Evolutionary conservation across 2,797 vertebrate species (phyloP).

Genomic region (Phoebastria nigripes): DNA sequence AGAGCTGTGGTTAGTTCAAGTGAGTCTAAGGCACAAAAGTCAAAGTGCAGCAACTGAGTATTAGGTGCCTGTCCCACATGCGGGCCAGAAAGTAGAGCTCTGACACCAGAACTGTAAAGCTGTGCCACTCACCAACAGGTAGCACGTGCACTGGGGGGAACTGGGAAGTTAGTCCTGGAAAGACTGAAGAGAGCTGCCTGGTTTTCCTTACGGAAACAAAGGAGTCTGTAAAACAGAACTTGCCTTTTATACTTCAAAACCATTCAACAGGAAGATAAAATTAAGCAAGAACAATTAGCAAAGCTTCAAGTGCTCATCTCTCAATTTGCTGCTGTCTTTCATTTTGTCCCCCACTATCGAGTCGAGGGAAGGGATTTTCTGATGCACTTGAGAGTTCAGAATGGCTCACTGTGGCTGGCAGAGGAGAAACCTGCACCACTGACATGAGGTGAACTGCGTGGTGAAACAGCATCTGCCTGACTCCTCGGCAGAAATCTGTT

Average conservation of each 20-base stretch:
- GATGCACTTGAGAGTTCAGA: not conserved
- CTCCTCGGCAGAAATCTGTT: not conserved
- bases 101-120: not conserved
- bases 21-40: not conserved
- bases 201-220: not conserved
- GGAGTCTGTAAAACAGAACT: not conserved
- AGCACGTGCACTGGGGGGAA: not conserved
- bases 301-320: not conserved
- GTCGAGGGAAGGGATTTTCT: not conserved
- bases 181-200: not conserved
- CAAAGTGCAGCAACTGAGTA: not conserved
- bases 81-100: not conserved
- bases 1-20: not conserved
- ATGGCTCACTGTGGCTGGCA: not conserved
- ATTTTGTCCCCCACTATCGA: not conserved
- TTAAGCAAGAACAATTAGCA: not conserved
- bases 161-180: not conserved
- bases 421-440: not conserved
- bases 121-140: not conserved
- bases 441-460: accelerated
- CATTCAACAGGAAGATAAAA: not conserved
- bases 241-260: not conserved
- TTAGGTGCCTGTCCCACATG: too few relatives aligned
- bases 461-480: not conserved
- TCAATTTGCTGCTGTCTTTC: not conserved